phyloP scores from a whole-genome alignment of 2,113 vertebrate species.

The Thunnus thynnus region DNA sequence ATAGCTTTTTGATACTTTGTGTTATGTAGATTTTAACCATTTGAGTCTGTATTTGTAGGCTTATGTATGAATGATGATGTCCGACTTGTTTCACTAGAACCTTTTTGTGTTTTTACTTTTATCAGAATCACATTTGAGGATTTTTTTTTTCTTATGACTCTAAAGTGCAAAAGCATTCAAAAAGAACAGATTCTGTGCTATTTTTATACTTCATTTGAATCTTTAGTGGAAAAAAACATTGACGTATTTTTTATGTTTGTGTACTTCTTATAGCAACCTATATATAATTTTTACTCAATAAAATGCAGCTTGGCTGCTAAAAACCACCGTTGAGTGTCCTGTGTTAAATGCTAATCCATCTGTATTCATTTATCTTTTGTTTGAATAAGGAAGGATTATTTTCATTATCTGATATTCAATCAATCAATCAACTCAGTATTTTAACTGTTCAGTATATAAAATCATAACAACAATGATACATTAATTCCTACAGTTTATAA shows the following conservation, averaged over 20 bases:
- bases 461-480: too few species aligned
- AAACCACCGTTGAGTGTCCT: slow-evolving; percentile 4
- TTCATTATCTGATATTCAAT: too few species aligned
- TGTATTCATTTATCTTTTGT: not conserved
- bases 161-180: slow-evolving; percentile 37
- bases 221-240: slow-evolving; percentile 52
- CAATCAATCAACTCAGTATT: too few species aligned
- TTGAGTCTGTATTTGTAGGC: slow-evolving; percentile 37
- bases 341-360: not conserved
- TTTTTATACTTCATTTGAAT: slow-evolving; percentile 67
- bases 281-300: slow-evolving; percentile 70
- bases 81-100: not conserved
- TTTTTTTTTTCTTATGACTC: slow-evolving; percentile 27
- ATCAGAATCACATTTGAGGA: slow-evolving; percentile 17
- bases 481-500: too few species aligned
- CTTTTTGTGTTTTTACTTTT: slow-evolving; percentile 25
- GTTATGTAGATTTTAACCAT: slow-evolving; percentile 40
- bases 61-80: slow-evolving; percentile 26
- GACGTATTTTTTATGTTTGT: slow-evolving; percentile 51
- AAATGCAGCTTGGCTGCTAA: slow-evolving; percentile 52
- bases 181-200: slow-evolving; percentile 54
- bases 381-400: not conserved
- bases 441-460: too few species aligned
- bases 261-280: slow-evolving; percentile 53
- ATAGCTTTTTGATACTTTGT: slow-evolving; percentile 40